Conservation (phyloP, 2,888 invertebrate genomes). For the Aspidiotus destructor region DNA sequence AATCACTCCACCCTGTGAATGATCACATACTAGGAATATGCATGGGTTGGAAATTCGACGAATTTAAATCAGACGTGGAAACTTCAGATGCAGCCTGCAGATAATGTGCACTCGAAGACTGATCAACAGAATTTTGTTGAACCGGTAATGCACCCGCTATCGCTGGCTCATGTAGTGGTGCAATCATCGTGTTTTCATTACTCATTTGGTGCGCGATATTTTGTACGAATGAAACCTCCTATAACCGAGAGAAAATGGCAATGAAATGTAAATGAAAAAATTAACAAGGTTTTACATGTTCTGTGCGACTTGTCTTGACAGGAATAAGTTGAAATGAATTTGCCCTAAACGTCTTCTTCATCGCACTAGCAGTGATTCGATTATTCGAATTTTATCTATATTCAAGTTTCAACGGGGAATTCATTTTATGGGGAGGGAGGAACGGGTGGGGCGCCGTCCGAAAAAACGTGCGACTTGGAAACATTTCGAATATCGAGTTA, state of each 20-base stretch:
- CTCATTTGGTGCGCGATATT: not conserved
- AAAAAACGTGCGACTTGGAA: no score
- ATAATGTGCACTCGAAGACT: not conserved
- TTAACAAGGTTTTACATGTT: no score
- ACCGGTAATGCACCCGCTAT: not conserved
- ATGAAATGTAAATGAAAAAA: not conserved
- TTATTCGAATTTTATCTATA: no score
- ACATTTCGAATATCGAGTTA: no score
- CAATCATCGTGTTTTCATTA: slow-evolving; percentile 6
- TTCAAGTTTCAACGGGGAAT: no score
- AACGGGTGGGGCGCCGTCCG: no score
- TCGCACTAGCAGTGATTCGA: no score
- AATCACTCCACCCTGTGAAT: not conserved
- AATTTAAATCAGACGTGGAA: not conserved
- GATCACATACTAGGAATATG: not conserved
- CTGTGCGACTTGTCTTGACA: no score
- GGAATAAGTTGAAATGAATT: no score
- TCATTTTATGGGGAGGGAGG: no score
- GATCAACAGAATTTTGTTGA: not conserved
- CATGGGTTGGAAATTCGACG: not conserved
- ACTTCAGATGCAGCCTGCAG: not conserved
- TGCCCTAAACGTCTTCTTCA: no score
- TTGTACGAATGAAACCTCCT: not conserved
- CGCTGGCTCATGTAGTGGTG: not conserved
- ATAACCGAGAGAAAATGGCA: not conserved